A percentile compares a stretch with the other conserved stretches of the same genome.
Conservation (phyloP, 2,113 vertebrate genomes). For the Colossoma macropomum region DNA sequence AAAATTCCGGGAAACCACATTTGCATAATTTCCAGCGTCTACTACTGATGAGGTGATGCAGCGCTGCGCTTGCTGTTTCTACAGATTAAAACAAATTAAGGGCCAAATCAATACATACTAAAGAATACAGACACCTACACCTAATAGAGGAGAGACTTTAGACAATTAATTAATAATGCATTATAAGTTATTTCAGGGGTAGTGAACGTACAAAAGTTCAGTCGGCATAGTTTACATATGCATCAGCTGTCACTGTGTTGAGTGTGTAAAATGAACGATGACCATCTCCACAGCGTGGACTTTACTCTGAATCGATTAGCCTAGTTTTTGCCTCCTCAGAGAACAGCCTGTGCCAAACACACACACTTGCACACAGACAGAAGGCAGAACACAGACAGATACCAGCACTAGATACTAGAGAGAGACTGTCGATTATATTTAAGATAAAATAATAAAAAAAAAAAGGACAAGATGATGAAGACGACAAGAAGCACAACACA, state of each 20-base stretch:
- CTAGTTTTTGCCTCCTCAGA: neutral
- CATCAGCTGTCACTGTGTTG: neutral
- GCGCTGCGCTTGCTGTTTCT: neutral
- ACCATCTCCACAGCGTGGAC: neutral
- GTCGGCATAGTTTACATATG: neutral
- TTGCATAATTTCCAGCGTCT: neutral
- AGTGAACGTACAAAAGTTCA: neutral
- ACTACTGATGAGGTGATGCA: neutral
- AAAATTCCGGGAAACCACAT: neutral
- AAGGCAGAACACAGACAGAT: neutral
- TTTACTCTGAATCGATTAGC: conserved; percentile 18
- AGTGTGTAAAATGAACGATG: neutral
- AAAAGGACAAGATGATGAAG: no score
- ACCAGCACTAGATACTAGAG: neutral
- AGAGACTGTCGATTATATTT: neutral
- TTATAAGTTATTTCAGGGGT: neutral
- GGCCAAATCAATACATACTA: neutral
- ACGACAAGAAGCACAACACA: neutral
- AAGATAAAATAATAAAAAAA: no score
- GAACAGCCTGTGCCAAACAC: neutral
- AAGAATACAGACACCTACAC: neutral
- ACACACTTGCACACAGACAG: neutral
- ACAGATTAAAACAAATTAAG: neutral
- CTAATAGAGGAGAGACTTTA: neutral
- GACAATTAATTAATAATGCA: neutral